A percentile compares a stretch with the other conserved stretches of the same genome.
phyloP scores from a whole-genome alignment of 2,797 vertebrate genomes.

The Pelodytes ibericus region DNA sequence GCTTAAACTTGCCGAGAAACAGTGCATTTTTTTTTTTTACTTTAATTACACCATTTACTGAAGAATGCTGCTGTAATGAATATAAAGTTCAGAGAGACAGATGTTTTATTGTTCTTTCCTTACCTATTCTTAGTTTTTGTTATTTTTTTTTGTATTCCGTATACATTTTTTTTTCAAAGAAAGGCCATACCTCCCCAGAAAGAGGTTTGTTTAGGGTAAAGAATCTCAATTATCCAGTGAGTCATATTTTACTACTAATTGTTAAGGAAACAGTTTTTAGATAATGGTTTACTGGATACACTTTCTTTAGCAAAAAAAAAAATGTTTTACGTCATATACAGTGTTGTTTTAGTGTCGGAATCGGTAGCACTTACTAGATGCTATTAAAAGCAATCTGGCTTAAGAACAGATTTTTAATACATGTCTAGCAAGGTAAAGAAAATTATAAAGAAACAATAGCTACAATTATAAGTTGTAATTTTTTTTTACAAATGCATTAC shows the following conservation, averaged over 20 bases:
- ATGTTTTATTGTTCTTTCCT: conserved; percentile 1
- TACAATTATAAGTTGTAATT: too few relatives aligned
- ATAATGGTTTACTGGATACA: neutral
- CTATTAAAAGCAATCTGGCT: too few relatives aligned
- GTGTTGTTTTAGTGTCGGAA: too few relatives aligned
- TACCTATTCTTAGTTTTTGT: conserved; percentile 23
- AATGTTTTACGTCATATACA: too few relatives aligned
- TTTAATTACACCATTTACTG: conserved; percentile 41
- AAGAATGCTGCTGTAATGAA: conserved; percentile 35
- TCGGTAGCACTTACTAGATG: too few relatives aligned
- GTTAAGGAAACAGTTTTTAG: neutral
- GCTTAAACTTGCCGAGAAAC: conserved; percentile 24
- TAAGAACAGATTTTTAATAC: too few relatives aligned
- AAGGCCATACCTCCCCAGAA: neutral
- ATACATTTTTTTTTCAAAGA: too few relatives aligned
- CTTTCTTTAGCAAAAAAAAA: too few relatives aligned
- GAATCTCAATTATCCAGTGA: neutral
- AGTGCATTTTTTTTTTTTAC: conserved; percentile 26
- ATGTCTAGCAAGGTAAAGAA: too few relatives aligned
- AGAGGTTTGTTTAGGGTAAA: neutral
- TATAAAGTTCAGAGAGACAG: neutral
- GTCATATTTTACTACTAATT: conserved; percentile 9
- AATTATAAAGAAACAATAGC: too few relatives aligned
- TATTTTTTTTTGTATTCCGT: too few relatives aligned
- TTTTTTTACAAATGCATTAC: too few relatives aligned